Evolutionary conservation across 1,140 invertebrate genomes (phyloP).

Genomic region (Heterodera schachtii): DNA sequence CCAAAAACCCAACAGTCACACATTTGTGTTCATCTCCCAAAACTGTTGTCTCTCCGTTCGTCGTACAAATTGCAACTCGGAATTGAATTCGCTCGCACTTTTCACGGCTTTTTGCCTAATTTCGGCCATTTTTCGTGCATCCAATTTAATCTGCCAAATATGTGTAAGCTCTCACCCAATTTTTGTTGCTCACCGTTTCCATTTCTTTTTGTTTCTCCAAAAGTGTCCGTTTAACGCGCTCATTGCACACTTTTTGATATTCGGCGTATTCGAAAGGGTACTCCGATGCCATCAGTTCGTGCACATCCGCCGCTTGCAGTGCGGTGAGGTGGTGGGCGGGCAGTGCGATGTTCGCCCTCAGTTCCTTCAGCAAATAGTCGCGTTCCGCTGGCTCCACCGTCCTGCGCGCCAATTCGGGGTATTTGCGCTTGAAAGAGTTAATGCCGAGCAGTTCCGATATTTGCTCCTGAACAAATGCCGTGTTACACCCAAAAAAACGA

Average conservation of each 20-base stretch:
- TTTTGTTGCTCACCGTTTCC: slow-evolving; percentile 11
- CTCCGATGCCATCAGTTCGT: slow-evolving; percentile 42
- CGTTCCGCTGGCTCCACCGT: slow-evolving; percentile 41
- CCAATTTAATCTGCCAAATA: slow-evolving; percentile 41
- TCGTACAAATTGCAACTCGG: slow-evolving; percentile 30
- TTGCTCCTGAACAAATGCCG: slow-evolving; percentile 42
- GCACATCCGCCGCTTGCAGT: slow-evolving; percentile 38
- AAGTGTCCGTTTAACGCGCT: slow-evolving; percentile 35
- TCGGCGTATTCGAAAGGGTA: slow-evolving; percentile 45
- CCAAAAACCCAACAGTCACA: background rate
- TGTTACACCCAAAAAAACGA: slow-evolving; percentile 18
- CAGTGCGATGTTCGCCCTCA: slow-evolving; percentile 25
- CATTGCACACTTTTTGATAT: slow-evolving; percentile 44
- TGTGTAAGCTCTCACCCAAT: background rate
- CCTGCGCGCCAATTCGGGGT: slow-evolving; percentile 41
- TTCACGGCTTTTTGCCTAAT: slow-evolving; percentile 38
- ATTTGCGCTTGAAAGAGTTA: slow-evolving; percentile 50
- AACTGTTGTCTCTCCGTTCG: slow-evolving; percentile 34
- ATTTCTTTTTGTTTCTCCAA: slow-evolving; percentile 49
- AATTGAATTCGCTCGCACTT: slow-evolving; percentile 38
- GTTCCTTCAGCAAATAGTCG: slow-evolving; percentile 38
- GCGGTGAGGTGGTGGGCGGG: slow-evolving; percentile 41
- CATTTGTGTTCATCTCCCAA: slow-evolving; percentile 33
- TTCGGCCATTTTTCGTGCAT: slow-evolving; percentile 41
- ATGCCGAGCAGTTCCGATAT: slow-evolving; percentile 41